phyloP scores from a whole-genome alignment of 2,888 invertebrate species.

The Iselma pallidipennis region DNA sequence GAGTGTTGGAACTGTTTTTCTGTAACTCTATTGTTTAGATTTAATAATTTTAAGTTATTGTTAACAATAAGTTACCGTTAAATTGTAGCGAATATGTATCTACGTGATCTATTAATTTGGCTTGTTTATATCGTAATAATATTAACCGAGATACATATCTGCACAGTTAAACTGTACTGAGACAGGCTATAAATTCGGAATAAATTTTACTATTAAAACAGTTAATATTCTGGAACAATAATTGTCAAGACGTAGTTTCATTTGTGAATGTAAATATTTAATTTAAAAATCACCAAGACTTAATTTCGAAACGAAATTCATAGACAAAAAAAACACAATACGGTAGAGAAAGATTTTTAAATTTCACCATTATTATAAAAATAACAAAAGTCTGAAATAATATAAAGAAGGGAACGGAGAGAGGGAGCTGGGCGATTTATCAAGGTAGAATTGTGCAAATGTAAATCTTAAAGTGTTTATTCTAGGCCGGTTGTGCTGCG shows the following conservation, averaged over 20 bases:
- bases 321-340: too few relatives aligned
- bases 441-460: slow-evolving; percentile 35
- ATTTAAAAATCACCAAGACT: background rate
- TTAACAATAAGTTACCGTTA: slow-evolving; percentile 1
- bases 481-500: slow-evolving; percentile 44
- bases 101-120: slow-evolving; percentile 23
- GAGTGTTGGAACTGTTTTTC: too few relatives aligned
- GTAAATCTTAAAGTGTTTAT: slow-evolving; percentile 47
- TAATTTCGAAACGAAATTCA: background rate
- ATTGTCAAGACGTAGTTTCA: too few relatives aligned
- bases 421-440: background rate
- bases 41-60: background rate
- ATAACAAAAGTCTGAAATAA: slow-evolving; percentile 4
- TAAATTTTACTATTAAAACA: background rate
- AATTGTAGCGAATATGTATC: slow-evolving; percentile 20
- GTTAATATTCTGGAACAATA: background rate
- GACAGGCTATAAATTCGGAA: background rate
- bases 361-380: too few relatives aligned
- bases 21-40: too few relatives aligned
- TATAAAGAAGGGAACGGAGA: too few relatives aligned
- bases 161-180: background rate
- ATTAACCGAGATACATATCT: slow-evolving; percentile 18
- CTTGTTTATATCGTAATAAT: slow-evolving; percentile 23
- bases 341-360: too few relatives aligned
- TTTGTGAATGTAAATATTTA: background rate